Conservation (phyloP, 2,113 vertebrate genomes). For the Oreochromis tanganicae region DNA sequence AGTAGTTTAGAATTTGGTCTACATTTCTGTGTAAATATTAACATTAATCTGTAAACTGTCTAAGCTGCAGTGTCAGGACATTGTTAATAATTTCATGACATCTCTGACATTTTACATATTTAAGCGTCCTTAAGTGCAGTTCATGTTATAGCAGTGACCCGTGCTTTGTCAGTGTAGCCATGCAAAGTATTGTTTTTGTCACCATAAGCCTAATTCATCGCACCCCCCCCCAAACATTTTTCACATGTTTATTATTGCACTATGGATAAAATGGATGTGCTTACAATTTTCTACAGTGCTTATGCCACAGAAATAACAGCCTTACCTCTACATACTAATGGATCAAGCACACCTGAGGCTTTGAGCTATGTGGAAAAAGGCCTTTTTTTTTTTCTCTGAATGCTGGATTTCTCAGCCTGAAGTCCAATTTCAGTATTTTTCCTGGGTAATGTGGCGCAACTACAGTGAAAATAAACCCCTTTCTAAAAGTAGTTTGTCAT, state of each 20-base stretch:
- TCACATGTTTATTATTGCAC: not conserved
- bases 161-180: not conserved
- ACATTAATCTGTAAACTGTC: not conserved
- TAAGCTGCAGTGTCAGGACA: not conserved
- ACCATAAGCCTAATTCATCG: not conserved
- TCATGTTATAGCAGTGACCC: not conserved
- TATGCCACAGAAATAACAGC: not conserved
- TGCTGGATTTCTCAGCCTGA: not conserved
- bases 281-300: not conserved
- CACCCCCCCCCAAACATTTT: not conserved
- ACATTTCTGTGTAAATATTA: not conserved
- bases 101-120: not conserved
- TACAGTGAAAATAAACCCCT: conserved; percentile 55
- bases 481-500: conserved; percentile 49
- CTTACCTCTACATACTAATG: not conserved
- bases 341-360: not conserved
- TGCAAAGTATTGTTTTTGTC: not conserved
- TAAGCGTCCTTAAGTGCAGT: not conserved
- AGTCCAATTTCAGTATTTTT: not conserved
- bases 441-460: conserved; percentile 5
- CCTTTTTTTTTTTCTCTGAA: not conserved
- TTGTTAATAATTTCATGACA: not conserved
- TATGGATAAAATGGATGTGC: not conserved
- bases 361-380: not conserved
- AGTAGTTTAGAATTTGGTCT: not conserved